phyloP scores from a whole-genome alignment of 2,888 invertebrate genomes.

The Anaspis maculata region DNA sequence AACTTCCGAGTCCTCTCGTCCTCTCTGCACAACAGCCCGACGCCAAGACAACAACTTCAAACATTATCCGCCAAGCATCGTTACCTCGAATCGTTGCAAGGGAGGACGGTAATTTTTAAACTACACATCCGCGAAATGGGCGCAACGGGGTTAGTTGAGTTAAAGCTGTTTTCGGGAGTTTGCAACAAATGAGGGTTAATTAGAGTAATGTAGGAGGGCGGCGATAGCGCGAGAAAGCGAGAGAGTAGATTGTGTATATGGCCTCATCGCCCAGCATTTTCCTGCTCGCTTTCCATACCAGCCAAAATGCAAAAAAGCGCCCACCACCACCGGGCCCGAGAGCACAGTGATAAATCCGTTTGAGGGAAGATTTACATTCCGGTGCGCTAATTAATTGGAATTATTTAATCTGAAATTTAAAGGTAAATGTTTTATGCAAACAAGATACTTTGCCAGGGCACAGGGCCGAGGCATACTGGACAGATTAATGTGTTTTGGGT shows the following conservation, averaged over 20 bases:
- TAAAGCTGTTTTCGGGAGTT: conserved; percentile 18
- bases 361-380: conserved; percentile 11
- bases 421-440: conserved; percentile 2
- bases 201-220: conserved; percentile 14
- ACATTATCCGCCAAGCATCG: conserved; percentile 9
- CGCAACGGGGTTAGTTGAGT: conserved; percentile 19
- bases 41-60: no score
- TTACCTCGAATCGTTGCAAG: conserved; percentile 11
- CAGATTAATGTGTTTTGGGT: no score
- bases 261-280: not conserved
- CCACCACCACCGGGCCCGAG: not conserved
- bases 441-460: conserved; percentile 1
- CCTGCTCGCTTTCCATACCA: no score
- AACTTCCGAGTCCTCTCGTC: no score
- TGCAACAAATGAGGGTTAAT: conserved; percentile 18
- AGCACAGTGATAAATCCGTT: conserved; percentile 6
- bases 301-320: not conserved
- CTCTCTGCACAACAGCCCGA: no score
- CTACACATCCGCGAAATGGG: conserved; percentile 20
- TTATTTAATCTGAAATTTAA: conserved; percentile 3
- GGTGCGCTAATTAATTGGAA: conserved; percentile 21
- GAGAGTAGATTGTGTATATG: not conserved
- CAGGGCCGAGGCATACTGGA: no score
- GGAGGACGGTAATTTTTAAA: conserved; percentile 20
- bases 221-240: conserved; percentile 8